Evolutionary conservation across 2,113 vertebrate species (phyloP).

Genomic region (Rousettus leschenaultii): DNA sequence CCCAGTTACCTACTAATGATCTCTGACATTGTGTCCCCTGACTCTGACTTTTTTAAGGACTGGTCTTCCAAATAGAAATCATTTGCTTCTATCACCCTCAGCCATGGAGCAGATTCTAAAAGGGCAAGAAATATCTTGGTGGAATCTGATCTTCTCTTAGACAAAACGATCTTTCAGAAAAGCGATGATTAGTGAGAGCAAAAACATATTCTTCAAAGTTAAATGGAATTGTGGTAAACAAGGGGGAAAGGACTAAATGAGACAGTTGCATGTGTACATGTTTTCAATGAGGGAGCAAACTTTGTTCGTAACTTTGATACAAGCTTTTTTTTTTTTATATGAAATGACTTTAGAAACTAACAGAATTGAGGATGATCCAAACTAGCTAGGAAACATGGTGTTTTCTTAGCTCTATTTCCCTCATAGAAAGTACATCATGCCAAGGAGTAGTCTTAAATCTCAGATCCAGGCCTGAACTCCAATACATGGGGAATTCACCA

Average conservation of each 20-base stretch:
- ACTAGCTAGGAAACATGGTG: not conserved
- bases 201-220: constrained; percentile 50
- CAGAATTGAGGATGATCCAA: not conserved
- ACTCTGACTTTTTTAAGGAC: not conserved
- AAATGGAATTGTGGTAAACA: constrained; percentile 54
- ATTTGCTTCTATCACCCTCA: not conserved
- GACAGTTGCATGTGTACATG: constrained; percentile 32
- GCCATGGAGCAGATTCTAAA: not conserved
- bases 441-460: not conserved
- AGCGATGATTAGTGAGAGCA: not conserved
- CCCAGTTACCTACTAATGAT: not conserved
- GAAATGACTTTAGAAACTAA: not conserved
- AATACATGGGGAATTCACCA: not conserved
- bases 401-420: not conserved
- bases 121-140: not conserved
- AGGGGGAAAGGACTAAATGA: constrained; percentile 55
- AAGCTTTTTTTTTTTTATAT: not conserved
- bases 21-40: not conserved
- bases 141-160: constrained; percentile 26
- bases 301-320: constrained; percentile 12
- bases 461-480: not conserved
- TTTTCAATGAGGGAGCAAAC: constrained; percentile 48
- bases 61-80: not conserved
- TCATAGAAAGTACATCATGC: not conserved
- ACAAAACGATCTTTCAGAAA: constrained; percentile 30